phyloP scores from a whole-genome alignment of 2,888 invertebrate genomes.

The Petrolisthes manimaculis region DNA sequence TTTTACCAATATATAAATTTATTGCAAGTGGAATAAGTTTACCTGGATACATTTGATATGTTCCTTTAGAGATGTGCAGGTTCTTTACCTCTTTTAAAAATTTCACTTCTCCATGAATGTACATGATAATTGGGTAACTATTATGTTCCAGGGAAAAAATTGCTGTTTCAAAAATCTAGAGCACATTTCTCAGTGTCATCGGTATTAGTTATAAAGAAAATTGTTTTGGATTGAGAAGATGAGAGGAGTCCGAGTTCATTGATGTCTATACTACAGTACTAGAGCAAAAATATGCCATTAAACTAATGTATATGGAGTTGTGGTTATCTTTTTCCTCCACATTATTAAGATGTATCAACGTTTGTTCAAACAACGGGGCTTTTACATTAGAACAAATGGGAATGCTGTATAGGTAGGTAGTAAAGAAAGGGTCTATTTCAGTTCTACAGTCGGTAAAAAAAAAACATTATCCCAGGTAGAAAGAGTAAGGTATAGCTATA shows the following conservation, averaged over 20 bases:
- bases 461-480: no score
- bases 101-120: background rate
- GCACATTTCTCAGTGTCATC: background rate
- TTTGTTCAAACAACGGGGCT: no score
- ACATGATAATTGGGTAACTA: background rate
- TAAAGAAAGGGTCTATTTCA: no score
- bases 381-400: no score
- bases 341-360: no score
- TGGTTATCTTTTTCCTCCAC: no score
- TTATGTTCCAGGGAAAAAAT: background rate
- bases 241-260: background rate
- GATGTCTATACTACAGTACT: background rate
- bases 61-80: background rate
- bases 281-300: slow-evolving; percentile 10
- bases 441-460: no score
- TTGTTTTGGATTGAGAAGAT: background rate
- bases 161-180: background rate
- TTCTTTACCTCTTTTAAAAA: background rate
- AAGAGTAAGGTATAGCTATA: no score
- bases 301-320: background rate
- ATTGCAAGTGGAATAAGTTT: background rate
- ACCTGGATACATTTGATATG: background rate
- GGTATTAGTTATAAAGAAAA: background rate
- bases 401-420: no score
- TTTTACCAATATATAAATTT: no score